Conservation (phyloP, 1,140 invertebrate species). For the Drosophila murphyi region DNA sequence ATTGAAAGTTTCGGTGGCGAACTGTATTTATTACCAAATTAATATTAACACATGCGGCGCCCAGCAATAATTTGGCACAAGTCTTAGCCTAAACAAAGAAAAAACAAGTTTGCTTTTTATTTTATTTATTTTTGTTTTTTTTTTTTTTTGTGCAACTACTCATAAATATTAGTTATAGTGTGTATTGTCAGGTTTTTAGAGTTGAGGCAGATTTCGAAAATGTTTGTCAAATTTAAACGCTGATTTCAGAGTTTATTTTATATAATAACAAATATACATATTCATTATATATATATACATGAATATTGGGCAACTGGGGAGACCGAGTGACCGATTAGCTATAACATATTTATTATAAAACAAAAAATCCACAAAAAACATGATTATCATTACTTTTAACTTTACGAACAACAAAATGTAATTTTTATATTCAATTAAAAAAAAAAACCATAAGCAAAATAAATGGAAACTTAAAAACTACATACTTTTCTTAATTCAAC, state of each 20-base stretch:
- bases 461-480: slow-evolving; percentile 40
- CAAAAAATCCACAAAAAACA: slow-evolving; percentile 16
- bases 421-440: slow-evolving; percentile 53
- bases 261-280: slow-evolving; percentile 19
- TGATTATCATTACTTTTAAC: slow-evolving; percentile 19
- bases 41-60: slow-evolving; percentile 24
- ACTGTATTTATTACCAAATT: slow-evolving; percentile 35
- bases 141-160: slow-evolving; percentile 23
- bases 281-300: slow-evolving; percentile 12
- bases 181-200: slow-evolving; percentile 34
- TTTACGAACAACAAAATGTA: slow-evolving; percentile 56
- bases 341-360: slow-evolving; percentile 65
- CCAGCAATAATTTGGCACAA: slow-evolving; percentile 28
- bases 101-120: slow-evolving; percentile 13
- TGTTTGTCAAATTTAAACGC: slow-evolving; percentile 34
- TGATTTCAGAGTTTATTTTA: slow-evolving; percentile 71
- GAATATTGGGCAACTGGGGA: slow-evolving; percentile 17
- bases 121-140: slow-evolving; percentile 23
- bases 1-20: slow-evolving; percentile 8
- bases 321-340: slow-evolving; percentile 56
- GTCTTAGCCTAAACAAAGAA: slow-evolving; percentile 35
- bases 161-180: slow-evolving; percentile 28
- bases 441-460: slow-evolving; percentile 31
- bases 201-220: slow-evolving; percentile 10
- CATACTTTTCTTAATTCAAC: not conserved